A percentile compares a stretch with the other conserved stretches of the same genome.
Evolutionary conservation across 2,113 vertebrate species (phyloP).

Genomic region (Mungos mungo): DNA sequence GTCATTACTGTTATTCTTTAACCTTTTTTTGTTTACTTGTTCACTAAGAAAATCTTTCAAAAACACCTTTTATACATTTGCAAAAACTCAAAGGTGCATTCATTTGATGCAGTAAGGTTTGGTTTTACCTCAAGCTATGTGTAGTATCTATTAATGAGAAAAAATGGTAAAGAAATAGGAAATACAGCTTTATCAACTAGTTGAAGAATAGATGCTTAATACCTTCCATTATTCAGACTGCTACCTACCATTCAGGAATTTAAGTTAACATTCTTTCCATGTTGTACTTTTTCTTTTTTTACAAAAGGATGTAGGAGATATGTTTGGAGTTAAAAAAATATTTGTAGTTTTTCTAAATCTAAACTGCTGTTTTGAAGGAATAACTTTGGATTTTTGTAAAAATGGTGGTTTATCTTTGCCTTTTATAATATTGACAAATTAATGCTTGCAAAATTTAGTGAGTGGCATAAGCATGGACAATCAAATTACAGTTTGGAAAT

Average conservation of each 20-base stretch:
- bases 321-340: constrained; percentile 15
- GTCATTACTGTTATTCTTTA: neutral
- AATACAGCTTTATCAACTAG: neutral
- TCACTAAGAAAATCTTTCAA: neutral
- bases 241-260: neutral
- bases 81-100: neutral
- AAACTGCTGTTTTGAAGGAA: neutral
- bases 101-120: neutral
- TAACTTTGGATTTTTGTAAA: constrained; percentile 7
- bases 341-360: neutral
- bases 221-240: neutral
- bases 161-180: neutral
- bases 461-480: neutral
- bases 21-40: neutral
- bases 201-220: neutral
- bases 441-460: constrained; percentile 20
- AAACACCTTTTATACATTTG: neutral
- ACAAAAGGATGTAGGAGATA: neutral
- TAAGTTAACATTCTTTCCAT: neutral
- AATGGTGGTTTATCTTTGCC: neutral
- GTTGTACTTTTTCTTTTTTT: neutral
- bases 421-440: constrained; percentile 30
- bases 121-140: neutral
- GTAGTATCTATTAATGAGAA: neutral
- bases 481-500: constrained; percentile 37